These are phyloP conservation scores for Megaceryle torquata DNA, from an alignment of 2,113 vertebrate species.

Conservation along the genomic window DNA sequence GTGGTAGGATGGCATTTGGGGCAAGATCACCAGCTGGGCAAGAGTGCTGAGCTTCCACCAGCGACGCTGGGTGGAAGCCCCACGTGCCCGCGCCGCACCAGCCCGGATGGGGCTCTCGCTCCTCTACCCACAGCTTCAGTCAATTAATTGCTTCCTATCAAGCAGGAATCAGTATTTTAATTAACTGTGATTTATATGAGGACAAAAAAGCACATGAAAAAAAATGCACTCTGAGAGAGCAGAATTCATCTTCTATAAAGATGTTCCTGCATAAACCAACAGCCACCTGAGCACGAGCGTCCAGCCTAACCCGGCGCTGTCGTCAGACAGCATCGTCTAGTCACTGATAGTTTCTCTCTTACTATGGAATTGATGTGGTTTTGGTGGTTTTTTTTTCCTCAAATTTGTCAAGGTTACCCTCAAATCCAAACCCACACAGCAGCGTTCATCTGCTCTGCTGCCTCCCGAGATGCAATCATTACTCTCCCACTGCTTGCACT, in stretches of 20 bases:
- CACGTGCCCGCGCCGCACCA: not conserved
- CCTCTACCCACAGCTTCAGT: not conserved
- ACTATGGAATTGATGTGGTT: not conserved
- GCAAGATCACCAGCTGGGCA: not conserved
- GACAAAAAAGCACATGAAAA: not conserved
- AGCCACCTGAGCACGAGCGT: rapidly evolving
- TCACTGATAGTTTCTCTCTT: not conserved
- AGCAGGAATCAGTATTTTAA: constrained; percentile 19
- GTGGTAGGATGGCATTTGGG: rapidly evolving
- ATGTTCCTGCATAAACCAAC: not conserved
- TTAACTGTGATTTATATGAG: not conserved
- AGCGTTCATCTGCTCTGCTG: not conserved
- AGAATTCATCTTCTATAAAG: not conserved
- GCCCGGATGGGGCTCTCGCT: not conserved
- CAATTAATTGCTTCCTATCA: constrained; percentile 29
- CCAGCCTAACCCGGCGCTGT: not conserved
- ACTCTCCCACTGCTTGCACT: not conserved
- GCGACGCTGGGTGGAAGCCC: not conserved
- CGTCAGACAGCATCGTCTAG: not conserved
- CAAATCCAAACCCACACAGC: not conserved
- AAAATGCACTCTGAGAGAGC: not conserved
- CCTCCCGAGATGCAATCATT: rapidly evolving
- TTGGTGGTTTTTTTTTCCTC: rapidly evolving
- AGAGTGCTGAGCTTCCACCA: rapidly evolving
- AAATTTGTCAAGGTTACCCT: not conserved